These are phyloP conservation scores for Julus scanicus DNA, from an alignment of 2,888 invertebrate species.

Conservation along the genomic window DNA sequence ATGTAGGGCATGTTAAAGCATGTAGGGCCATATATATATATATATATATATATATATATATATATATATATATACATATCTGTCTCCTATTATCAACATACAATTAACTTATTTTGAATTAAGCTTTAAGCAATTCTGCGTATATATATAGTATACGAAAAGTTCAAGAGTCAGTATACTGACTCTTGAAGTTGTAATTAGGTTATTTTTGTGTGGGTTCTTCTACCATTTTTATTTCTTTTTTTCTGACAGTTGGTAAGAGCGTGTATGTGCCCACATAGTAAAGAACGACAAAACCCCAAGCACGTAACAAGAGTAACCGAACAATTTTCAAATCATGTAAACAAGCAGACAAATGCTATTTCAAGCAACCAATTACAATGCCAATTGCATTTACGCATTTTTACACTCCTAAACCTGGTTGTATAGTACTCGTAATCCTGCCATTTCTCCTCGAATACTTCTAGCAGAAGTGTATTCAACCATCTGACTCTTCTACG, in stretches of 20 bases:
- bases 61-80: too few relatives aligned
- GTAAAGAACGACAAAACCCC: constrained; percentile 9
- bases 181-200: too few relatives aligned
- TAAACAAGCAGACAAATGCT: constrained; percentile 20
- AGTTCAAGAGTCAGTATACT: too few relatives aligned
- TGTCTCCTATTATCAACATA: too few relatives aligned
- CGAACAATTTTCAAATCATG: constrained; percentile 26
- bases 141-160: too few relatives aligned
- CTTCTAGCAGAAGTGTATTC: not conserved
- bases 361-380: constrained; percentile 18
- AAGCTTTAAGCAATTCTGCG: too few relatives aligned
- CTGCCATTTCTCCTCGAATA: not conserved
- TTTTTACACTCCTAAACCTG: constrained; percentile 2
- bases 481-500: not conserved
- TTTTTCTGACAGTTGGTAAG: not conserved
- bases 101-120: too few relatives aligned
- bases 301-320: constrained; percentile 21
- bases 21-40: too few relatives aligned
- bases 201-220: not conserved
- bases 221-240: not conserved
- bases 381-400: constrained; percentile 38
- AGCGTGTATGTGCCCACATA: not conserved
- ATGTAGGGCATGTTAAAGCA: too few relatives aligned
- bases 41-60: too few relatives aligned
- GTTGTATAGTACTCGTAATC: constrained; percentile 3